phyloP scores from a whole-genome alignment of 2,888 invertebrate species.

The Zhengitettix transpicula region DNA sequence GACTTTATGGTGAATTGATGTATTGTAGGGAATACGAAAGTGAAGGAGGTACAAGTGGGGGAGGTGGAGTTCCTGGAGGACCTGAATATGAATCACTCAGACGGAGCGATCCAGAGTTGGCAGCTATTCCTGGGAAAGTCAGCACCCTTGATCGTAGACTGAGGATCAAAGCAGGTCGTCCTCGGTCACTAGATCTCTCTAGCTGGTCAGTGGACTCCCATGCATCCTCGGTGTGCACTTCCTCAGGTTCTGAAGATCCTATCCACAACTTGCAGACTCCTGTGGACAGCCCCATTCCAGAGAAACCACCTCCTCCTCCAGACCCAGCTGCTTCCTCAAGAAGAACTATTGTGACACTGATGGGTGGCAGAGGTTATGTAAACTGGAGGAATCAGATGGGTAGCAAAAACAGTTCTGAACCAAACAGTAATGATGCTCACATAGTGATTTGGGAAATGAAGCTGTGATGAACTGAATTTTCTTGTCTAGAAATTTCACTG shows the following conservation, averaged over 20 bases:
- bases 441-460: slow-evolving; percentile 83
- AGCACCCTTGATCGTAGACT: slow-evolving; percentile 65
- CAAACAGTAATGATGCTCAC: slow-evolving; percentile 72
- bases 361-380: slow-evolving; percentile 77
- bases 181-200: slow-evolving; percentile 63
- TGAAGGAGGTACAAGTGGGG: slow-evolving; percentile 48
- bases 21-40: slow-evolving; percentile 75
- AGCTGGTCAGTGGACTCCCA: slow-evolving; percentile 80
- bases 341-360: slow-evolving; percentile 66
- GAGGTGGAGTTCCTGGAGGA: slow-evolving; percentile 35
- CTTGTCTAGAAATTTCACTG: too few species aligned
- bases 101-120: slow-evolving; percentile 68
- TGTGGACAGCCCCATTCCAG: not conserved
- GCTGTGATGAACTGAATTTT: slow-evolving; percentile 31
- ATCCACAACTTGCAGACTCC: not conserved
- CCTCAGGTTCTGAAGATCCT: slow-evolving; percentile 65
- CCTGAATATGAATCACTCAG: slow-evolving; percentile 59
- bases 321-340: slow-evolving; percentile 26
- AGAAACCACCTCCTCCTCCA: not conserved
- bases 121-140: slow-evolving; percentile 66
- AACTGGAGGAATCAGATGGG: slow-evolving; percentile 70
- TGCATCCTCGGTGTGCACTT: slow-evolving; percentile 63
- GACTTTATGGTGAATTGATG: slow-evolving; percentile 76
- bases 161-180: slow-evolving; percentile 66
- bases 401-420: slow-evolving; percentile 32